Base-by-base conservation (phyloP, 1,140 invertebrate species). In the Anastrepha ludens region DNA sequence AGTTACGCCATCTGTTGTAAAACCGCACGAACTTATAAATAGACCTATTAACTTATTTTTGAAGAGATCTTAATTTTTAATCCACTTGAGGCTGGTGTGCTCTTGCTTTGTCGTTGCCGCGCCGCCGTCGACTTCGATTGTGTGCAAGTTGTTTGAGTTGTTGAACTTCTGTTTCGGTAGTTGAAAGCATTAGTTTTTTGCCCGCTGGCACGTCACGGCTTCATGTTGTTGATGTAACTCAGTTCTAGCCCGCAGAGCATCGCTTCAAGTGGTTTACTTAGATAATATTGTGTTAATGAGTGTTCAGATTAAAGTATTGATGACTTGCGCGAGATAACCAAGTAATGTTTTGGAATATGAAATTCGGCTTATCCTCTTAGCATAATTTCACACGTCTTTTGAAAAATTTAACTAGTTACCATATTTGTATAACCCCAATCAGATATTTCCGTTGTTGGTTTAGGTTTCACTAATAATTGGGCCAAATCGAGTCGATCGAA, bases 111-210 rank as follows among this genome's bases (percentile, higher is more conserved):
- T 47, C 67, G 39, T 74, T 41, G 6, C 15, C 67, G 67, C 11
- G 3, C 1, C 67, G 67, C 67, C 17, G 67, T 11, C 13, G 39
- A 2, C 17, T 20, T 67, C 29, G 13, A 17, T 74, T 44, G 15
- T 41, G 15, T 47, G 44, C 41, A 47, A 74, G 67, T 74, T 15
- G 67, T 44, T 41, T 74, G 67, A 44, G 67, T 29, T 47, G 39
- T 47, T 74, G 41, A 74, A 74, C 67, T 74, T 47, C 67, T 44
- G 41, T 74, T 47, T 74, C 67, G 13, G 41, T 70, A 70, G 67
- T 70, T 70, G 3, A 44, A 44, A 13, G 41, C 39, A 4, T 29
- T 2, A 6, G 9, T 29, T 29, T 29, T 29, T 29, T 5, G 20
- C 29, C 39, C 39, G 1, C 41, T 0, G 64, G 1, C 29, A 29